Percentiles rank a stretch among this genome's conserved stretches.
phyloP scores from a whole-genome alignment of 2,113 vertebrate genomes.

The Callionymus lyra region DNA sequence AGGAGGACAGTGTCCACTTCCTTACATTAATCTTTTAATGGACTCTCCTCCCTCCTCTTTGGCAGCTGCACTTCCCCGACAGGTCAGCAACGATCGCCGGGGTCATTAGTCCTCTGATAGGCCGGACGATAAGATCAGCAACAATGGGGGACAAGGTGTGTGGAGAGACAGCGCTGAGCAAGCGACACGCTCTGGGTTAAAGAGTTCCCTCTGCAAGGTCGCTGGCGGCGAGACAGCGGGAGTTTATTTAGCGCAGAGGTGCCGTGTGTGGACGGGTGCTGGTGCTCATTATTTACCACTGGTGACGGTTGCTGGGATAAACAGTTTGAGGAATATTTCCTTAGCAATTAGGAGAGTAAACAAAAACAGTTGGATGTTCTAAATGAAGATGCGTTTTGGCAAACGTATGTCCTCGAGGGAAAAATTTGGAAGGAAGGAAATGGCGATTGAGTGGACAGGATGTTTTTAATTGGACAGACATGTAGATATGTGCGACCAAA shows the following conservation, averaged over 20 bases:
- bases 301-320: no score
- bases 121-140: conserved; percentile 63
- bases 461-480: no score
- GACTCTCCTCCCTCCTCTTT: conserved; percentile 61
- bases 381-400: no score
- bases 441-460: no score
- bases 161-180: conserved; percentile 34
- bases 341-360: no score
- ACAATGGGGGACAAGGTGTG: conserved; percentile 50
- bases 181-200: conserved; percentile 35
- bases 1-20: conserved; percentile 64
- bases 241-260: conserved; percentile 13
- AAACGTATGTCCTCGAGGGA: no score
- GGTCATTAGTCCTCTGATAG: conserved; percentile 67
- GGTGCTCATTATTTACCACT: conserved; percentile 1
- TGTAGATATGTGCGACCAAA: no score
- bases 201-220: conserved; percentile 32
- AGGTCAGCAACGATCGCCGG: conserved; percentile 55
- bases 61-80: conserved; percentile 56
- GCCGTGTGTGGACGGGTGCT: conserved; percentile 1
- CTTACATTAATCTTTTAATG: conserved; percentile 74
- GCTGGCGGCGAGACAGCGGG: conserved; percentile 4
- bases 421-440: no score
- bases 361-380: no score
- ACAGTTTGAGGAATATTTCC: no score